Evolutionary conservation across 1,140 invertebrate genomes (phyloP).

Genomic region (Drosophila bocqueti): DNA sequence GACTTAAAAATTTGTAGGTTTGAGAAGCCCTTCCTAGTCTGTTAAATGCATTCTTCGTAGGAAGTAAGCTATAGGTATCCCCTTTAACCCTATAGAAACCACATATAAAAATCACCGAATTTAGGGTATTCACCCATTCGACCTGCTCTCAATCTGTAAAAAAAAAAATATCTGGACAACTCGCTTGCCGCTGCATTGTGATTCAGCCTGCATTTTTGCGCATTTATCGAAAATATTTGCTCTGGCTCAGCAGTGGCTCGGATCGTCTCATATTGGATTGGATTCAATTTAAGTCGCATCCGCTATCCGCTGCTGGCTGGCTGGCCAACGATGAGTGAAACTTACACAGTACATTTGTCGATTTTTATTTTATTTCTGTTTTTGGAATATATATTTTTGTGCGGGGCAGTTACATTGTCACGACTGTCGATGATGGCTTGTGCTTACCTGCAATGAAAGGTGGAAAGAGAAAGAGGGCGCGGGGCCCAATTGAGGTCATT

Average conservation of each 20-base stretch:
- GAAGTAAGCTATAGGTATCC: too few species aligned
- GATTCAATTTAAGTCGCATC: constrained; percentile 48
- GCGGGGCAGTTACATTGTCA: constrained; percentile 67
- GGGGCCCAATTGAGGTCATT: constrained; percentile 67
- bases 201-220: constrained; percentile 62
- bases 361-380: constrained; percentile 51
- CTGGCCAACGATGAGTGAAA: constrained; percentile 64
- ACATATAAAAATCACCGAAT: neutral
- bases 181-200: constrained; percentile 35
- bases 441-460: constrained; percentile 75
- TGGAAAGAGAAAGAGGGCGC: constrained; percentile 24
- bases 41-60: neutral
- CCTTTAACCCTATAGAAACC: neutral
- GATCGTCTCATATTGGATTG: constrained; percentile 47
- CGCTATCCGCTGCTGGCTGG: constrained; percentile 17
- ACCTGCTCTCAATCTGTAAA: neutral
- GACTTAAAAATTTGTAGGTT: neutral
- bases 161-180: neutral
- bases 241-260: constrained; percentile 44
- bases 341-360: constrained; percentile 60
- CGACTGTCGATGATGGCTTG: constrained; percentile 44
- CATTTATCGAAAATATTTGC: constrained; percentile 62
- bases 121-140: constrained; percentile 20
- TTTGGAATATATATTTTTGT: constrained; percentile 34
- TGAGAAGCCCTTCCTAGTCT: neutral